A percentile compares a stretch with the other conserved stretches of the same genome.
These are phyloP conservation scores for Oreonectes daqikongensis DNA, from an alignment of 2,797 vertebrate genomes.

Conservation along the genomic window DNA sequence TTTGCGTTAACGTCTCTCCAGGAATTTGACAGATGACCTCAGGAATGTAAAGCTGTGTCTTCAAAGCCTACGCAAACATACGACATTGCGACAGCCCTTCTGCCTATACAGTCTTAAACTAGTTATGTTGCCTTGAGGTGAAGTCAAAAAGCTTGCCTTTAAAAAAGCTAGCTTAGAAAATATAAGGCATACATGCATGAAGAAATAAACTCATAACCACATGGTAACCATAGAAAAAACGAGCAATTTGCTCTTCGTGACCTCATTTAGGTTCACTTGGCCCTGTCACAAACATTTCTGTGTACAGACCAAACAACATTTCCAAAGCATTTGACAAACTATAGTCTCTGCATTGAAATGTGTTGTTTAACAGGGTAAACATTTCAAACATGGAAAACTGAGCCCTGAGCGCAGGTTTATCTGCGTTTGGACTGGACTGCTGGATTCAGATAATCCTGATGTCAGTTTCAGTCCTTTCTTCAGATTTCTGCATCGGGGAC, in stretches of 20 bases:
- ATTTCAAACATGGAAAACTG: too few species aligned
- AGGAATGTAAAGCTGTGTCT: constrained; percentile 47
- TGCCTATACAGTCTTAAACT: neutral
- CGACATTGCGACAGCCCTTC: neutral
- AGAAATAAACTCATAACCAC: neutral
- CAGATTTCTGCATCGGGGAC: neutral
- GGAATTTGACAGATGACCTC: constrained; percentile 43
- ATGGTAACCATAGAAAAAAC: constrained; percentile 12
- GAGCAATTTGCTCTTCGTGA: neutral
- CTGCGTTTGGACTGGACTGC: too few species aligned
- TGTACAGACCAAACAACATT: constrained; percentile 9
- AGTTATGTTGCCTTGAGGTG: neutral
- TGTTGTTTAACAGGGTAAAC: too few species aligned
- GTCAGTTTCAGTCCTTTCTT: neutral
- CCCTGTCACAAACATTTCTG: neutral
- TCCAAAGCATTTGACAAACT: neutral
- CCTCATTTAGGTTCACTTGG: constrained; percentile 25
- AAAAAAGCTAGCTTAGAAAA: neutral
- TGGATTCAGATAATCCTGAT: neutral
- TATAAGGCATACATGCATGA: neutral
- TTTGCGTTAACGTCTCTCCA: constrained; percentile 6
- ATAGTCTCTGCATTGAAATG: too few species aligned
- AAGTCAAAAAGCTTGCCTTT: neutral
- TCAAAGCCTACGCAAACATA: constrained; percentile 44
- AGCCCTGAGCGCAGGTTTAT: too few species aligned